Evolutionary conservation across 2,888 invertebrate species (phyloP), one percentile per base, ranked within the genome.

Genomic region (Polydrusus pterygomalis): DNA sequence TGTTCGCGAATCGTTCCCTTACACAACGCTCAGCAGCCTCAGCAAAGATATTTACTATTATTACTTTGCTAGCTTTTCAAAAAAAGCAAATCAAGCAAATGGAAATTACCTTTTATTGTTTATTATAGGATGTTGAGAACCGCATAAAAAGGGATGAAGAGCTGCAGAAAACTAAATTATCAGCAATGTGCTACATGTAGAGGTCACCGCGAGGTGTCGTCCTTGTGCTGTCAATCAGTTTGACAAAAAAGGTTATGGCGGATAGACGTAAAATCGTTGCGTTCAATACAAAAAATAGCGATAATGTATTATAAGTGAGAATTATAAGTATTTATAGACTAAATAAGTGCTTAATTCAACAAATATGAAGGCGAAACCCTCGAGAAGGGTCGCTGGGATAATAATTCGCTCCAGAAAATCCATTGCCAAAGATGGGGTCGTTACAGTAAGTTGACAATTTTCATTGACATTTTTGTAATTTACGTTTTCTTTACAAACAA

Each of bases 371-470:
- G 93, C 93, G 87, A 94, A 93, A 89, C 92, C 93, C 85, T 93
- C 93, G 83, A 95, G 94, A 90, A 94, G 94, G 87, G 93, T 94
- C 89, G 93, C 95, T 89, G 94, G 95, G 88, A 95, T 95, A 92
- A 94, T 95, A 88, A 94, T 95, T 89, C 91, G 95, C 87, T 95
- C 94, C 88, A 92, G 95, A 89, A 95, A 95, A 90, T 92, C 94
- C 87, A 94, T 95, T 88, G 92, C 93, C 89, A 95, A 95, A 91
- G 95, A 96, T 91, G 95, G 94, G 87, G 94, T 95, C 86, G 94
- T 96, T 89, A 95, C 95, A 89, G 94, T 94, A 92, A 90, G 90
- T 87, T 40, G 51, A 64, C 71, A 71, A 40, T 62, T 34, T 62
- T 49, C 49, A 63, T 70, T 47, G 58, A 60, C 38, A 51, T 38